Conservation (phyloP, 2,113 vertebrate species). For the Scortum barcoo region DNA sequence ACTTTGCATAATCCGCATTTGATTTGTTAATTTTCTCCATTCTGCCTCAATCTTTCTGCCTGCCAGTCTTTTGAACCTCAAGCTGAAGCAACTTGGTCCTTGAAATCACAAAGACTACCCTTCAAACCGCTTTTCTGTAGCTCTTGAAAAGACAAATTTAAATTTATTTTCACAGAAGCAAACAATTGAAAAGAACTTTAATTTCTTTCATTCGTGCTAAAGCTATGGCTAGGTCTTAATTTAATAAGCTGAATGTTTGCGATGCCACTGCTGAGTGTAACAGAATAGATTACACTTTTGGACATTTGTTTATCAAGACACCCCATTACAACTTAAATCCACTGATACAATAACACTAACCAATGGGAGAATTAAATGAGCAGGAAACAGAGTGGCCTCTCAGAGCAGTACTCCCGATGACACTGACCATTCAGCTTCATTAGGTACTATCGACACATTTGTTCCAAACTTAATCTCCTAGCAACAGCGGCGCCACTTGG, state of each 20-base stretch:
- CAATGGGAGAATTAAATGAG: slow-evolving; percentile 44
- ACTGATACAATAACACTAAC: slow-evolving; percentile 18
- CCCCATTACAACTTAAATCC: background rate
- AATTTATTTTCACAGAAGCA: slow-evolving; percentile 11
- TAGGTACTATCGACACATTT: slow-evolving; percentile 73
- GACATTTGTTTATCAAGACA: slow-evolving; percentile 23
- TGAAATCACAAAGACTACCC: slow-evolving; percentile 6
- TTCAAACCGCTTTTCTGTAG: background rate
- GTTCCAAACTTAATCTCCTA: slow-evolving; percentile 71
- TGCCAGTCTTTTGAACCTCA: slow-evolving; percentile 40
- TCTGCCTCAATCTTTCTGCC: slow-evolving; percentile 41
- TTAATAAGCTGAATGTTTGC: slow-evolving; percentile 22
- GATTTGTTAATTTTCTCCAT: slow-evolving; percentile 44
- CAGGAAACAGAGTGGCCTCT: slow-evolving; percentile 49
- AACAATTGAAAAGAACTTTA: slow-evolving; percentile 23
- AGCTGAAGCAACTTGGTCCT: slow-evolving; percentile 21
- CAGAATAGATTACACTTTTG: slow-evolving; percentile 3
- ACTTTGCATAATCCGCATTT: slow-evolving; percentile 34
- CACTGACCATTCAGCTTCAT: slow-evolving; percentile 77
- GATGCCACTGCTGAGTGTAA: background rate
- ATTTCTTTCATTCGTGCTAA: slow-evolving; percentile 5
- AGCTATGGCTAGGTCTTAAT: background rate
- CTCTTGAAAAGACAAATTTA: slow-evolving; percentile 16
- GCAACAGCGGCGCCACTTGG: slow-evolving; percentile 56
- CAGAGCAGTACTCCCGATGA: slow-evolving; percentile 52